A percentile compares a stretch with the other conserved stretches of the same genome.
Conservation (phyloP, 1,140 invertebrate genomes). For the Camponotus pennsylvanicus region DNA sequence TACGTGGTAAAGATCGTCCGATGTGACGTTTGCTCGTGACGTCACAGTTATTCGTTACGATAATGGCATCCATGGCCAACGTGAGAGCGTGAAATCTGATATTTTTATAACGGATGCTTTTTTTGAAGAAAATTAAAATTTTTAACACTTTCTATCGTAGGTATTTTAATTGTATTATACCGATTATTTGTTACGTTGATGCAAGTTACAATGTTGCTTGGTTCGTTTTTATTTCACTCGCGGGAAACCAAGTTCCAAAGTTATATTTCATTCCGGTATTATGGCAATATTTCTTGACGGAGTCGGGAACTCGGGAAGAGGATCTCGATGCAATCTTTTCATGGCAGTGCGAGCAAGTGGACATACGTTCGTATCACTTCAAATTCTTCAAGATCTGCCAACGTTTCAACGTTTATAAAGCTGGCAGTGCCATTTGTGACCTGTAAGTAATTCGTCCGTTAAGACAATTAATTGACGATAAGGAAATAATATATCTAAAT, state of each 20-base stretch:
- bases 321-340: constrained; percentile 37
- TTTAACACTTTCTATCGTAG: background rate
- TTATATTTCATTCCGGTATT: constrained; percentile 28
- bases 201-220: background rate
- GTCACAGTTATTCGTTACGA: background rate
- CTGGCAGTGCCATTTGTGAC: background rate
- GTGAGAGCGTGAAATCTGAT: constrained; percentile 5
- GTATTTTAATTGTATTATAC: background rate
- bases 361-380: constrained; percentile 3
- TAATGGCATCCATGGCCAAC: constrained; percentile 18
- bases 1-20: constrained; percentile 17
- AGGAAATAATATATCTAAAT: background rate
- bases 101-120: background rate
- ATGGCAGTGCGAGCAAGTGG: constrained; percentile 17
- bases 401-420: background rate
- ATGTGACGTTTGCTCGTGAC: constrained; percentile 35
- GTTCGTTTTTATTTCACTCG: background rate
- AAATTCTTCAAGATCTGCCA: background rate
- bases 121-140: background rate
- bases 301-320: background rate
- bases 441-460: constrained; percentile 2
- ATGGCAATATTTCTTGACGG: constrained; percentile 21
- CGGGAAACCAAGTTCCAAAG: background rate
- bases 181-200: background rate
- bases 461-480: background rate